Conservation (phyloP, 1,140 invertebrate species). For the Notospermus geniculatus region DNA sequence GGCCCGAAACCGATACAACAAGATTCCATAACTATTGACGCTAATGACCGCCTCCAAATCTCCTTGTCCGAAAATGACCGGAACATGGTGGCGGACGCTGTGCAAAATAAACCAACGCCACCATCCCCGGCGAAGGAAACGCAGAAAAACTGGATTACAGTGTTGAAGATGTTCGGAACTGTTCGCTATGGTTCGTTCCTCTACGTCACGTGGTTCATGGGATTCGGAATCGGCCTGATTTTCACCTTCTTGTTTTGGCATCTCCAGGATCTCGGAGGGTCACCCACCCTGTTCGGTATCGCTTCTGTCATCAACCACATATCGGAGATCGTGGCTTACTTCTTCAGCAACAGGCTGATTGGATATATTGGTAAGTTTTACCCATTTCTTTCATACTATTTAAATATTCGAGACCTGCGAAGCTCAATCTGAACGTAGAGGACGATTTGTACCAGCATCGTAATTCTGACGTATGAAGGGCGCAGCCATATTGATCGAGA, state of each 20-base stretch:
- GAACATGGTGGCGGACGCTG: not conserved
- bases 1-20: slow-evolving; percentile 3
- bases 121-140: not conserved
- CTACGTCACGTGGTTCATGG: slow-evolving; percentile 98
- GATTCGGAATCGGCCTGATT: slow-evolving; percentile 97
- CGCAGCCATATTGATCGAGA: no score
- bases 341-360: slow-evolving; percentile 95
- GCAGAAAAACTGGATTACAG: slow-evolving; percentile 40
- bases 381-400: no score
- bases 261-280: slow-evolving; percentile 89
- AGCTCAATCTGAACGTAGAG: no score
- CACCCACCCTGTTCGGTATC: slow-evolving; percentile 95
- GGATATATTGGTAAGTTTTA: slow-evolving; percentile 43
- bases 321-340: slow-evolving; percentile 97
- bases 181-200: slow-evolving; percentile 69
- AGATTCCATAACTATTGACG: not conserved
- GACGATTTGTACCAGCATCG: no score
- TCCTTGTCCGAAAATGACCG: not conserved
- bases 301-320: slow-evolving; percentile 98
- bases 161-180: slow-evolving; percentile 43
- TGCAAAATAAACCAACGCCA: not conserved
- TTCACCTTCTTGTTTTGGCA: slow-evolving; percentile 99
- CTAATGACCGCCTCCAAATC: slow-evolving; percentile 1
- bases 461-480: no score
- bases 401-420: no score